Evolutionary conservation across 1,140 invertebrate species (phyloP), one percentile per base, ranked within the genome.

Genomic region (Spodoptera litura): DNA sequence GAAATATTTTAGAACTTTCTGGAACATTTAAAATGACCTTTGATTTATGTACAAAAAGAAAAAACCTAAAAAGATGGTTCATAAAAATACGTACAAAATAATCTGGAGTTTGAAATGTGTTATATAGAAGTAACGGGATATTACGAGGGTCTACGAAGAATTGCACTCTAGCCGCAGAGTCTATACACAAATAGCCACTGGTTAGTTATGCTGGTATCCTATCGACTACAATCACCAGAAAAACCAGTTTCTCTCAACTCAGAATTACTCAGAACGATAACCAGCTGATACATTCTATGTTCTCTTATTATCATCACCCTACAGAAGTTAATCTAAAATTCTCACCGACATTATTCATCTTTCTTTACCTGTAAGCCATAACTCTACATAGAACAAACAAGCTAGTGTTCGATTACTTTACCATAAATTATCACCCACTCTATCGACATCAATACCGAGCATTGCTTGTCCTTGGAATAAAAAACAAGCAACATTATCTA

Each of bases 191-290:
- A 74, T 59, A 51, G 44, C 55, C 12, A 59, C 11, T 73, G 12
- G 56, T 13, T 61, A 12, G 55, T 61, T 59, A 66, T n/a, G 2
- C 12, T 72, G 35, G 35, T 72, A 72, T 15, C 70, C 56, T 56
- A 59, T 74, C 71, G 56, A 49, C 15, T 59, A 51, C 71, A 74
- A 74, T 61, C 38, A 74, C 71, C 53, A 74, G 55, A 58, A 38
- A 58, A 74, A 74, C 71, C 68, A n/a, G 71, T 74, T 74, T 49
- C 31, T 53, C 66, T 70, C 13, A 70, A 25, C 35, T 74, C 71
- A 74, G 55, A 74, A 74, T 61, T 61, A 20, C 20, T 55, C 53
- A 55, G 9, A 51, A 66, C 52, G 68, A 71, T 71, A 56, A 71
- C 52, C 68, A 71, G 27, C 38, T 51, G 56, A 74, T 61, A 51